Conservation (phyloP, 1,140 invertebrate genomes). For the Agrilus planipennis region DNA sequence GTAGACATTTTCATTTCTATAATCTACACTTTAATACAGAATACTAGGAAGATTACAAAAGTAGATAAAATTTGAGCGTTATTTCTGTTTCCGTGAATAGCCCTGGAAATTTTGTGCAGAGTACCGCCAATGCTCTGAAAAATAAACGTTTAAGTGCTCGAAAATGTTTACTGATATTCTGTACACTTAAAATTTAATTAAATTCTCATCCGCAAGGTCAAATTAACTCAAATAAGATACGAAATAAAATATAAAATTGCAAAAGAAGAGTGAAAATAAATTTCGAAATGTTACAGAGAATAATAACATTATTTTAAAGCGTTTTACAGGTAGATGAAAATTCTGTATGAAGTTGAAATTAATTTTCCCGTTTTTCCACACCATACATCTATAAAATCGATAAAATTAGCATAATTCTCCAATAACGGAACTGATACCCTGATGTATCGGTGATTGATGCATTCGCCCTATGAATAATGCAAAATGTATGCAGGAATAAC, state of each 20-base stretch:
- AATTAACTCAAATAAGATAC: conserved; percentile 19
- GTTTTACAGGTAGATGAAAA: conserved; percentile 15
- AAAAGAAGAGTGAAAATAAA: not conserved
- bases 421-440: too few relatives aligned
- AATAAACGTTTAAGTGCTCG: conserved; percentile 1
- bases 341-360: conserved; percentile 3
- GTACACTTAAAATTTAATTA: conserved; percentile 24
- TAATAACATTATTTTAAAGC: conserved; percentile 19
- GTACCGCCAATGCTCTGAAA: conserved; percentile 19
- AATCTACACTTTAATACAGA: conserved; percentile 41
- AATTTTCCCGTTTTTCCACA: too few relatives aligned
- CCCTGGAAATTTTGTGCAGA: conserved; percentile 21
- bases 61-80: conserved; percentile 61
- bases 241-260: conserved; percentile 12
- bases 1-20: not conserved
- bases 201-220: conserved; percentile 23
- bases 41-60: conserved; percentile 47
- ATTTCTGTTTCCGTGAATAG: conserved; percentile 55
- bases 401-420: too few relatives aligned
- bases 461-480: too few relatives aligned
- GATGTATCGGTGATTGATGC: too few relatives aligned
- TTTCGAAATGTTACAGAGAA: conserved; percentile 12
- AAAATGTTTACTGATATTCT: conserved; percentile 25
- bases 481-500: too few relatives aligned
- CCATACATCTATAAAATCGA: too few relatives aligned